Evolutionary conservation across 2,797 vertebrate genomes (phyloP), one percentile per base, ranked within the genome.

Genomic region (Austrolebias charrua): DNA sequence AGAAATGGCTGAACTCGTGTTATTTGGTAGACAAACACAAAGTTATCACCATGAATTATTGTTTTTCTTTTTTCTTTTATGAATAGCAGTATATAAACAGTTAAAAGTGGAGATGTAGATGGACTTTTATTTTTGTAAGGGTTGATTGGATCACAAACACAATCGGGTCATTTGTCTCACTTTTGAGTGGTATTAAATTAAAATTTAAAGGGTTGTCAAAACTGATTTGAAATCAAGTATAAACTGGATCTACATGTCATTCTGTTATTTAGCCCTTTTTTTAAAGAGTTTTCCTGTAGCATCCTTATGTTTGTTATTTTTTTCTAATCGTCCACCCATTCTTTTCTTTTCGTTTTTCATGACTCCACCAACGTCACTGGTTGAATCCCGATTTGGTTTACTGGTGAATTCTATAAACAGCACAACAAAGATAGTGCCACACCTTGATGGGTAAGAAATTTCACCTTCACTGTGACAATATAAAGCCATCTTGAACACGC

Each of bases 371-470:
- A 50, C 77, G 67, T 82, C 85, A 76, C 81, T 88, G 91, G 86
- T 83, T 56, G 74, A 78, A 86, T 52, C 15, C 87, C 71, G 69
- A 48, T 80, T 69, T 71, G 76, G 79, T 86, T 82, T 79, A 55
- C 55, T 54, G 58, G 70, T 83, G 65, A 57, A 52, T 78, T 73
- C 45, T 77, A 55, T 31, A 78, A 91, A 88, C 92, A 99, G 98
- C 91, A 99, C 98, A 73, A 99, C 96, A 51, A 98, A 97, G 88
- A 94, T 88, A 66, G 96, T 97, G 29, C 96, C 98, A 65, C 98
- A 99, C 82, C 94, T 99, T 0, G 98, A 99, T 77, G 95, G 96
- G 98, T 99, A 94, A 48, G 31, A 48, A 3, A 0, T 16, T n/a
- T 1, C 24, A 24, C 24, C 24, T 24, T 24, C 24, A 24, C 24